phyloP scores from a whole-genome alignment of 2,797 vertebrate species.

The Poeciliopsis infans region DNA sequence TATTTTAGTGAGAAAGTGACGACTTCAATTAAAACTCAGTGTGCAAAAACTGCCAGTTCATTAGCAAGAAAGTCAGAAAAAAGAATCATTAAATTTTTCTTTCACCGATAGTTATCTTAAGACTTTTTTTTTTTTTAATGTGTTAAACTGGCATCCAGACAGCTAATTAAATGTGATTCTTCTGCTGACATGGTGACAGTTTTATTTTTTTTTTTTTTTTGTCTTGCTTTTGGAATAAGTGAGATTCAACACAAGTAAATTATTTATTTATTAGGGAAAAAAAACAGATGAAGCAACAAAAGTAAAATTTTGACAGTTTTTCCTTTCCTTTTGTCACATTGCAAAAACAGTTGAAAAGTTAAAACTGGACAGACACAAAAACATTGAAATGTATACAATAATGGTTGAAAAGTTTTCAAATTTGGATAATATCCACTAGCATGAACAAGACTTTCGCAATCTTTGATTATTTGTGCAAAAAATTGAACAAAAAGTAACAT shows the following conservation, averaged over 20 bases:
- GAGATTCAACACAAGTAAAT: not conserved
- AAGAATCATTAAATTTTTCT: not conserved
- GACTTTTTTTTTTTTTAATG: not conserved
- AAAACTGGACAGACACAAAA: not conserved
- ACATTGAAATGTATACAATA: not conserved
- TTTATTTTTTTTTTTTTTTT: not conserved
- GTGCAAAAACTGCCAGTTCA: conserved; percentile 13
- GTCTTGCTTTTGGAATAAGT: not conserved
- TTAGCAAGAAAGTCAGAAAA: not conserved
- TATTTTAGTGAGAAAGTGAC: conserved; percentile 5
- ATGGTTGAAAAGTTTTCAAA: not conserved
- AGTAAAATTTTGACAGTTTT: not conserved
- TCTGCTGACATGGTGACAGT: not conserved
- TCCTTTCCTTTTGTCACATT: not conserved
- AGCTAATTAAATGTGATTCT: not conserved
- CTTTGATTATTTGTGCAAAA: not conserved
- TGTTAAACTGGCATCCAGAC: not conserved
- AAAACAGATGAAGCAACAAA: not conserved
- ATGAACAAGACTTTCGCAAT: not conserved
- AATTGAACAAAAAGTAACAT: not conserved
- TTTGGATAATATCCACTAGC: not conserved
- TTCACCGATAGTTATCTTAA: not conserved
- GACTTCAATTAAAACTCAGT: conserved; percentile 47
- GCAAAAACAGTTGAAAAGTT: not conserved
- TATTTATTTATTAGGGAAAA: not conserved